phyloP scores from a whole-genome alignment of 2,888 invertebrate genomes.

The Dione juno region DNA sequence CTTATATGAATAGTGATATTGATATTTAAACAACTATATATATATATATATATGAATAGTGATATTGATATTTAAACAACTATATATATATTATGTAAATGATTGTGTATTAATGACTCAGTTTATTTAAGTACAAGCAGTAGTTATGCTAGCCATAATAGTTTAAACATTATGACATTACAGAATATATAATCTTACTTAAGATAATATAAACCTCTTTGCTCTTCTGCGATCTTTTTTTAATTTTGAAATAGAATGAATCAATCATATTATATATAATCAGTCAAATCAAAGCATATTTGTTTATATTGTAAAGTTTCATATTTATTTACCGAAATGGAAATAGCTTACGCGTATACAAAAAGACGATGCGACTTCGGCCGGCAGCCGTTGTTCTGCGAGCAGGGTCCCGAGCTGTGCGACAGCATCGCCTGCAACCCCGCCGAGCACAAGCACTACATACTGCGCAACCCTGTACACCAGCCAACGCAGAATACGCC shows the following conservation, averaged over 20 bases:
- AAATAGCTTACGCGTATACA: constrained; percentile 66
- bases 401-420: constrained; percentile 70
- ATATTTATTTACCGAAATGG: constrained; percentile 51
- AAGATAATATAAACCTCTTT: neutral
- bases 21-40: too few relatives aligned
- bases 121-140: too few relatives aligned
- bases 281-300: neutral
- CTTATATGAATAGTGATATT: too few relatives aligned
- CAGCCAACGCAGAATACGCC: constrained; percentile 75
- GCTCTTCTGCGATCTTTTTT: neutral
- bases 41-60: too few relatives aligned
- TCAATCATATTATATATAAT: neutral
- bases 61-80: too few relatives aligned
- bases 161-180: neutral
- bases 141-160: neutral
- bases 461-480: constrained; percentile 81
- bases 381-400: constrained; percentile 76
- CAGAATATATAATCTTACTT: neutral
- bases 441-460: constrained; percentile 64
- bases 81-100: too few relatives aligned
- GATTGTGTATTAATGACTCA: too few relatives aligned
- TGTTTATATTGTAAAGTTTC: constrained; percentile 1
- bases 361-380: constrained; percentile 76
- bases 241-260: neutral
- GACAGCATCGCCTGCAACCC: constrained; percentile 65